These are phyloP conservation scores for Agapostemon virescens DNA, from an alignment of 2,888 invertebrate species.

Conservation along the genomic window DNA sequence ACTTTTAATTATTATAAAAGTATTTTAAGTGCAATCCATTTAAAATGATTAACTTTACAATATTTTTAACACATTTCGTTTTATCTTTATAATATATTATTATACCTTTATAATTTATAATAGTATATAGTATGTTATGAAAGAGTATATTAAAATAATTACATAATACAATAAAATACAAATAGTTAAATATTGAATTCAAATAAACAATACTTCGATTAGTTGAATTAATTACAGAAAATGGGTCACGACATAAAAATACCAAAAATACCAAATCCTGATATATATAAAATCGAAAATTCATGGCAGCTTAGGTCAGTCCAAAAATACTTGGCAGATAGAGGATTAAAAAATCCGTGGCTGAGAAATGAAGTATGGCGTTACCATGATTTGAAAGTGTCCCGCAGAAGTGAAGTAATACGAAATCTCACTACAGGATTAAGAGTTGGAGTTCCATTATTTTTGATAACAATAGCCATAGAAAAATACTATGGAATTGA, in stretches of 20 bases:
- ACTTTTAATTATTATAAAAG: not conserved
- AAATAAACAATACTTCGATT: not conserved
- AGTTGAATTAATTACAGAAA: slow-evolving; percentile 51
- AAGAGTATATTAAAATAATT: not conserved
- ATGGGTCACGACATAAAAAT: slow-evolving; percentile 82
- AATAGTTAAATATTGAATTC: not conserved
- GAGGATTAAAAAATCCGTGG: slow-evolving; percentile 93
- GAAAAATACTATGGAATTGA: not conserved
- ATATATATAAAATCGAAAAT: slow-evolving; percentile 87
- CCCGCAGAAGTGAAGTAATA: slow-evolving; percentile 65
- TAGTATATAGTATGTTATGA: not conserved
- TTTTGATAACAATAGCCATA: slow-evolving; percentile 82
- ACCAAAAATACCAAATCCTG: slow-evolving; percentile 87
- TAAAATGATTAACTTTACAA: not conserved
- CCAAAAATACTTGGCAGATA: slow-evolving; percentile 84
- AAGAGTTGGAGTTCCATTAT: slow-evolving; percentile 83
- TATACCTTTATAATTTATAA: not conserved
- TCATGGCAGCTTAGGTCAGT: slow-evolving; percentile 85
- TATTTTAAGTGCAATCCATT: not conserved
- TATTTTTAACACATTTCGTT: not conserved
- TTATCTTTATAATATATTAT: not conserved
- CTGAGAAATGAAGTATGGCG: slow-evolving; percentile 94
- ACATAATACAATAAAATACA: not conserved
- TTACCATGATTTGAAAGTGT: slow-evolving; percentile 83
- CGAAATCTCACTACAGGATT: slow-evolving; percentile 85